Percentiles rank a stretch among this genome's conserved stretches.
These are phyloP conservation scores for Drosophila oshimai DNA, from an alignment of 1,140 invertebrate genomes.

Conservation along the genomic window DNA sequence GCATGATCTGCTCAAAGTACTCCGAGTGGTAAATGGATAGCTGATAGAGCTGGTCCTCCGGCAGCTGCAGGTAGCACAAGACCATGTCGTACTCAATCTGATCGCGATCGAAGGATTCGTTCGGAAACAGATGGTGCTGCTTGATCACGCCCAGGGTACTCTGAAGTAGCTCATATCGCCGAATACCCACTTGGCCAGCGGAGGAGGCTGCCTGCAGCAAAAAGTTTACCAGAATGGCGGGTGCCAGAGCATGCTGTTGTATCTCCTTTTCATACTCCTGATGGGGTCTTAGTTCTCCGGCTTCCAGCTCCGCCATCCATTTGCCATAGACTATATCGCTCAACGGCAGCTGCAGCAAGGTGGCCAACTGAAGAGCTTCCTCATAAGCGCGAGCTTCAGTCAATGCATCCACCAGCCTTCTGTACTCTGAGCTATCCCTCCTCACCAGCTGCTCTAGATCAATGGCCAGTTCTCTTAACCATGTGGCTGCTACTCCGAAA, in stretches of 20 bases:
- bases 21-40: slow-evolving; percentile 73
- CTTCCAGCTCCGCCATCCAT: slow-evolving; percentile 65
- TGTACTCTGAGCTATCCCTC: slow-evolving; percentile 55
- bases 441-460: slow-evolving; percentile 61
- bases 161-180: slow-evolving; percentile 66
- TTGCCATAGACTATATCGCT: slow-evolving; percentile 76
- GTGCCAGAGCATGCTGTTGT: slow-evolving; percentile 58
- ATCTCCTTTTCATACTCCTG: slow-evolving; percentile 68
- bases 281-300: slow-evolving; percentile 44
- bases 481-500: slow-evolving; percentile 62
- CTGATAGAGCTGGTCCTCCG: neutral
- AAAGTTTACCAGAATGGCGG: slow-evolving; percentile 73
- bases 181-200: neutral
- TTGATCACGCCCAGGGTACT: slow-evolving; percentile 71
- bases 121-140: slow-evolving; percentile 73
- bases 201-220: slow-evolving; percentile 57
- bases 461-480: slow-evolving; percentile 30
- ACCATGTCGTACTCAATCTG: slow-evolving; percentile 81
- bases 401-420: slow-evolving; percentile 47
- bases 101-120: slow-evolving; percentile 77
- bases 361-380: slow-evolving; percentile 66
- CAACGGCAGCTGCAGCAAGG: slow-evolving; percentile 64
- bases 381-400: slow-evolving; percentile 67
- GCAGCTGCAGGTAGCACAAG: slow-evolving; percentile 59
- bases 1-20: slow-evolving; percentile 81